These are phyloP conservation scores for Gymnothorax javanicus DNA, from an alignment of 2,797 vertebrate species.

Conservation along the genomic window DNA sequence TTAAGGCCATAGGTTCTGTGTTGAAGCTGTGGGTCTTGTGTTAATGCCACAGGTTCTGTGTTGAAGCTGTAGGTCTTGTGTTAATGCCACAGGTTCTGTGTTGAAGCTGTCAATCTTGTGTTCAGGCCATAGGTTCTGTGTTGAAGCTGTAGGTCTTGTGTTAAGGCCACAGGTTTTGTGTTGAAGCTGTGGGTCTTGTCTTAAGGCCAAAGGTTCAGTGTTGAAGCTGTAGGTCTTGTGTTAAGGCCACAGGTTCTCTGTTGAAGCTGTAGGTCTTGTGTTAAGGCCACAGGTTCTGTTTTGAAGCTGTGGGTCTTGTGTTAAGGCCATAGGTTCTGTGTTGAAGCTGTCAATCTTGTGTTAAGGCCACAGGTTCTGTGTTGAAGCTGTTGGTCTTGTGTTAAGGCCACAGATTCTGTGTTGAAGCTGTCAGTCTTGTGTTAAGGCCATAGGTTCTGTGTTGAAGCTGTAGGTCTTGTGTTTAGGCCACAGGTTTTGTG, in stretches of 20 bases:
- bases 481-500: not conserved
- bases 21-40: not conserved
- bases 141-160: not conserved
- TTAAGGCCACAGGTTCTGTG: not conserved
- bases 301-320: not conserved
- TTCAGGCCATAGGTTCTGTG: not conserved
- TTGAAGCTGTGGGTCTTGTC: not conserved
- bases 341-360: not conserved
- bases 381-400: too few relatives aligned
- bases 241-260: too few relatives aligned
- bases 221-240: not conserved
- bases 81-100: too few relatives aligned
- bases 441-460: not conserved
- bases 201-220: not conserved
- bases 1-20: not conserved
- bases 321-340: not conserved
- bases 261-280: too few relatives aligned
- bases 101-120: too few relatives aligned
- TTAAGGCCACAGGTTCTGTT: not conserved
- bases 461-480: not conserved
- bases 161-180: not conserved
- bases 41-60: not conserved
- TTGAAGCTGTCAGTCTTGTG: too few relatives aligned
- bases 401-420: too few relatives aligned
- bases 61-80: not conserved